These are phyloP conservation scores for Drosophila gaucha DNA, from an alignment of 2,888 invertebrate genomes.

Conservation along the genomic window DNA sequence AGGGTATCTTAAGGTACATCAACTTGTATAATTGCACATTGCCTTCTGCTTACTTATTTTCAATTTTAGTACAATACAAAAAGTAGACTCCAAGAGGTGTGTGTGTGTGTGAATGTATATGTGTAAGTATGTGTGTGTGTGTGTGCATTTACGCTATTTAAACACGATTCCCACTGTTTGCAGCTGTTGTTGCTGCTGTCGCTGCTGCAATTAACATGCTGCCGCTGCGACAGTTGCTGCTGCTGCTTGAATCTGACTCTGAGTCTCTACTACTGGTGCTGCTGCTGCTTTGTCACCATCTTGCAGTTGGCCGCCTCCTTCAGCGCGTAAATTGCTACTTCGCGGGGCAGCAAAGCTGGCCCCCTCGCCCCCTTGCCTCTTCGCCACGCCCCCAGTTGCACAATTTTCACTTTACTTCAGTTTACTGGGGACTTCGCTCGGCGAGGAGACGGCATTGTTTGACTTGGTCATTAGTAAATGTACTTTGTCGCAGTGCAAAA, in stretches of 20 bases:
- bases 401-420: conserved; percentile 59
- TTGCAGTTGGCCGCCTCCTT: conserved; percentile 60
- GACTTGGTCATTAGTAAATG: conserved; percentile 81
- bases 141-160: conserved; percentile 66
- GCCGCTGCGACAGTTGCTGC: conserved; percentile 23
- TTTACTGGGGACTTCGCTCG: conserved; percentile 43
- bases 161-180: conserved; percentile 68
- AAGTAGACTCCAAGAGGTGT: conserved; percentile 12
- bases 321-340: conserved; percentile 77
- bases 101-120: conserved; percentile 10
- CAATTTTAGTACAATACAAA: conserved; percentile 57
- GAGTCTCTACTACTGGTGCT: conserved; percentile 24
- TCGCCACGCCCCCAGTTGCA: conserved; percentile 19
- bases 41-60: conserved; percentile 45
- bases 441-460: conserved; percentile 63
- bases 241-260: conserved; percentile 25
- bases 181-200: conserved; percentile 40
- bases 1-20: conserved; percentile 22
- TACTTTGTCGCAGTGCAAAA: conserved; percentile 78
- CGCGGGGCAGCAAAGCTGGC: conserved; percentile 38
- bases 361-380: not conserved
- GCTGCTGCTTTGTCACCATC: conserved; percentile 71
- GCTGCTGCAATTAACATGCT: conserved; percentile 61
- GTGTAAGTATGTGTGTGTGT: conserved; percentile 13
- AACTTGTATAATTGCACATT: not conserved